Evolutionary conservation across 2,888 invertebrate genomes (phyloP), one percentile per base, ranked within the genome.

Genomic region (Megamerina dolium): DNA sequence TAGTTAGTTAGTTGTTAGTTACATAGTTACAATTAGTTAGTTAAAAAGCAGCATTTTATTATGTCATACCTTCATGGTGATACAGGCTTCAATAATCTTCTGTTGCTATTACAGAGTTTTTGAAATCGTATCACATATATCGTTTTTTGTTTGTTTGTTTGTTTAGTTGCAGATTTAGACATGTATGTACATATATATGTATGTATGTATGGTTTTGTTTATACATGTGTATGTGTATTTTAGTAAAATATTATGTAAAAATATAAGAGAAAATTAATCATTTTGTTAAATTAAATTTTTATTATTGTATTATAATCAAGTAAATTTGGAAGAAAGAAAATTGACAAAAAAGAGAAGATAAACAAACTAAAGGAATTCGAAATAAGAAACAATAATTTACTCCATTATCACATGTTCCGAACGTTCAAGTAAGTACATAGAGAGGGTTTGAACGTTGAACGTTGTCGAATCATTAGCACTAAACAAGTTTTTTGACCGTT

Each of bases 81-180:
- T 85, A 86, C 88, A 88, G 81, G 88, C 87, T 81, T 89, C 88
- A 81, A 87, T 81, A 82, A 89, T 85, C 87, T 88, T 88, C 88
- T 87, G 85, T 68, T 64, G 63, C 64, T 67, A 61, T 60, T 58
- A 61, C 78, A 76, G 74, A 75, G 77, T 55, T 57, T 56, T 55
- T 57, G 51, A 52, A 53, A 79, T 78, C 52, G 60, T 59, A 59
- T 63, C 62, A 58, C 53, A 56, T 54, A 47, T 51, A 50, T 48
- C 37, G 49, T 42, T 45, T n/a, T n/a, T 49, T 43, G 37, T 46
- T 50, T 43, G 43, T 53, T 49, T 50, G 46, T 52, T 46, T 54
- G 27, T 21, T n/a, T n/a, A 48, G 46, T 50, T 39, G 37, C 43
- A 39, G 47, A 47, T 49, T 45, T 51, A 44, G 46, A 45, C 48